Conservation (phyloP, 92 coral and sea anemone genomes). For the Plumapathes pennacea region DNA sequence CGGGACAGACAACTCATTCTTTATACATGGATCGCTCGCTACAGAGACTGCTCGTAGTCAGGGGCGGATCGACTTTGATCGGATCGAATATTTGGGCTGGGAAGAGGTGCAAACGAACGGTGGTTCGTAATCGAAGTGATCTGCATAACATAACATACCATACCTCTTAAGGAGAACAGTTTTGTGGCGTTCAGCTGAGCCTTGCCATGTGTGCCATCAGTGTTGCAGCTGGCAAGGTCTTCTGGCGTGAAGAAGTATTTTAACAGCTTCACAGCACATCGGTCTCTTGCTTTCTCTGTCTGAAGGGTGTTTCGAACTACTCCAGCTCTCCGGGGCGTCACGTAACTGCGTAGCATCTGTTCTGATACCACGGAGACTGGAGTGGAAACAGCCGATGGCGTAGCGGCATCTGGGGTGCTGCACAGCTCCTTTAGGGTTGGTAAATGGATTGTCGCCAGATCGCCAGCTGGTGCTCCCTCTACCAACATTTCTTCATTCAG, state of each 20-base stretch:
- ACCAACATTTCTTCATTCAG: too few relatives aligned
- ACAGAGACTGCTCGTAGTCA: too few relatives aligned
- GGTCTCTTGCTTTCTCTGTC: conserved; percentile 1
- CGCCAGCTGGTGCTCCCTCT: too few relatives aligned
- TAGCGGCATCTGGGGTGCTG: too few relatives aligned
- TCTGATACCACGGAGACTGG: conserved; percentile 1
- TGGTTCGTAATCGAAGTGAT: neutral
- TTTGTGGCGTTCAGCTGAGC: conserved; percentile 5
- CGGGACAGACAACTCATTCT: too few relatives aligned
- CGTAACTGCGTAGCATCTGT: conserved; percentile 7
- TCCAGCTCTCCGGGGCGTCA: conserved; percentile 1
- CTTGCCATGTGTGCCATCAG: conserved; percentile 10
- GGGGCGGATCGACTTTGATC: too few relatives aligned
- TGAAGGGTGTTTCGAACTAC: conserved; percentile 4
- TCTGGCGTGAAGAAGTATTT: neutral
- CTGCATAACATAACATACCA: neutral
- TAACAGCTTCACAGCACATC: conserved; percentile 10
- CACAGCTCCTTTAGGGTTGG: too few relatives aligned
- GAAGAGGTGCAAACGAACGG: neutral
- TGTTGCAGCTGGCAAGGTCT: conserved; percentile 11
- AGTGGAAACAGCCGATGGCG: too few relatives aligned
- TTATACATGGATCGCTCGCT: too few relatives aligned
- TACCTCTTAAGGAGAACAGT: conserved; percentile 3
- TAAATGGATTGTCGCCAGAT: too few relatives aligned
- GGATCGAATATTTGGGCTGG: neutral